These are phyloP conservation scores for Epinephelus malabaricus DNA, from an alignment of 2,797 vertebrate genomes.

Conservation along the genomic window DNA sequence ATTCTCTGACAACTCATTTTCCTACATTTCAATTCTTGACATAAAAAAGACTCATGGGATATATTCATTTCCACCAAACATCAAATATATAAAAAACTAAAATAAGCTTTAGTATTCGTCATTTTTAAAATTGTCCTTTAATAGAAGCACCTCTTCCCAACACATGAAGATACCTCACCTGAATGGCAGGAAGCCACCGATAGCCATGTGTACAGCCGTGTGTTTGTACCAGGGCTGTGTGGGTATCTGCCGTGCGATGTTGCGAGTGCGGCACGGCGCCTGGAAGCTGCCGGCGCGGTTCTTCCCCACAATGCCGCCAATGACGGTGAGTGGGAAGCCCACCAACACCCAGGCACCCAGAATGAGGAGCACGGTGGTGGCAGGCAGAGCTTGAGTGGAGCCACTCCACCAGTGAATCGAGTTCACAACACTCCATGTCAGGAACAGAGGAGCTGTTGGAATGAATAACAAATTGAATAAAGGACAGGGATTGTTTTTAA, in stretches of 20 bases:
- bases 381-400: constrained; percentile 94
- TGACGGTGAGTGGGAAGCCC: constrained; percentile 94
- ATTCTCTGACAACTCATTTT: neutral
- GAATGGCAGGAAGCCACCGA: constrained; percentile 96
- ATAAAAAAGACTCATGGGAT: neutral
- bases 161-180: constrained; percentile 82
- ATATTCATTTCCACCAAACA: neutral
- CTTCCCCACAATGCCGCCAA: constrained; percentile 95
- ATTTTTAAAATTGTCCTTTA: neutral
- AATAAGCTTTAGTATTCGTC: no score
- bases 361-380: constrained; percentile 92
- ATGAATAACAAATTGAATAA: neutral
- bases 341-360: constrained; percentile 94
- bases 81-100: no score
- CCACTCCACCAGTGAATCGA: constrained; percentile 95
- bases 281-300: constrained; percentile 91
- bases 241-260: constrained; percentile 93
- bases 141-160: neutral
- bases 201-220: constrained; percentile 92
- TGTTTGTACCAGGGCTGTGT: constrained; percentile 95
- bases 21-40: neutral
- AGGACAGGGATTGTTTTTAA: neutral
- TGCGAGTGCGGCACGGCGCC: constrained; percentile 94
- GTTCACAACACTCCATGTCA: constrained; percentile 95
- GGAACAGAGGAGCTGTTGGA: constrained; percentile 91